Conservation (phyloP, 1,140 invertebrate species). For the Hydropsyche tenuis region DNA sequence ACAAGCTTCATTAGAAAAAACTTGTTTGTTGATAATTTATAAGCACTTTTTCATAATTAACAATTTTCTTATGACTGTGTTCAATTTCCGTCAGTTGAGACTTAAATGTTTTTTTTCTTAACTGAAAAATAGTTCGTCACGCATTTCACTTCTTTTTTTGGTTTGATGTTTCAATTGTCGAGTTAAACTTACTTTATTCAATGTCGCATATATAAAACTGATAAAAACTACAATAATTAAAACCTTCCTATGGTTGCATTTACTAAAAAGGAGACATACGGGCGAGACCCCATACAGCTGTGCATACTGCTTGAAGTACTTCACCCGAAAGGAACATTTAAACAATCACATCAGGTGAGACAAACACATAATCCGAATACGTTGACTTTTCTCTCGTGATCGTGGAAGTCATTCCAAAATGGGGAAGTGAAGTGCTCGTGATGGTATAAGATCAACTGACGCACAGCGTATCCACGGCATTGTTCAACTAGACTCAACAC, state of each 20-base stretch:
- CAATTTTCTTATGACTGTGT: no score
- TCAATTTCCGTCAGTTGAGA: slow-evolving; percentile 6
- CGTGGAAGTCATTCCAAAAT: slow-evolving; percentile 23
- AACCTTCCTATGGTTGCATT: slow-evolving; percentile 32
- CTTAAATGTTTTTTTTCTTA: background rate
- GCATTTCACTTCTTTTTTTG: slow-evolving; percentile 25
- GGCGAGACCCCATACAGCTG: slow-evolving; percentile 78
- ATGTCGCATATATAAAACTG: background rate
- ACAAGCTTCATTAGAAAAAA: no score
- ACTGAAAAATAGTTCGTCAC: slow-evolving; percentile 1
- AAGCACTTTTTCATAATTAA: no score
- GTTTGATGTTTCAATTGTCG: background rate
- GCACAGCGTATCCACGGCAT: no score
- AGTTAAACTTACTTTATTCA: no score
- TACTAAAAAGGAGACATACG: slow-evolving; percentile 67
- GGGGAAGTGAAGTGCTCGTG: slow-evolving; percentile 28
- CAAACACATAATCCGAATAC: background rate
- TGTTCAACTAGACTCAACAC: background rate
- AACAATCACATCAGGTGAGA: slow-evolving; percentile 63
- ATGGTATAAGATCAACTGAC: slow-evolving; percentile 10
- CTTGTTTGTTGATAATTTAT: no score
- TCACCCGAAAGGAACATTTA: slow-evolving; percentile 72
- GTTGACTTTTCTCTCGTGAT: slow-evolving; percentile 5
- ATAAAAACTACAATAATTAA: background rate
- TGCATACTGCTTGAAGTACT: slow-evolving; percentile 73